Percentiles rank a stretch among this genome's conserved stretches.
These are phyloP conservation scores for Apotomis betuletana DNA, from an alignment of 2,888 invertebrate genomes.

Conservation along the genomic window DNA sequence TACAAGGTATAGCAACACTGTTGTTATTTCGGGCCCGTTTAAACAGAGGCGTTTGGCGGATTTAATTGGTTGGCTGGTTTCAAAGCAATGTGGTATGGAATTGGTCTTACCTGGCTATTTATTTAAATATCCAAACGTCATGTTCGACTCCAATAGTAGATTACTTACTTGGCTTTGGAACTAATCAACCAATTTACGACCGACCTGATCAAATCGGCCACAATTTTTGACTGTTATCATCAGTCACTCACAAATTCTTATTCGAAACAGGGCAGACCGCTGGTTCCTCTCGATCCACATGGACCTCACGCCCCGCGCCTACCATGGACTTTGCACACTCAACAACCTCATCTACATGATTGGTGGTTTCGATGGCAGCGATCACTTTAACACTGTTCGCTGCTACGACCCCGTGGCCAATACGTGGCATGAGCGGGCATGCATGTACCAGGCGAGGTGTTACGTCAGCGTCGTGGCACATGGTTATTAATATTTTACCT, in stretches of 20 bases:
- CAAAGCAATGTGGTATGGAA: too few relatives aligned
- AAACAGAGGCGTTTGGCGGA: too few relatives aligned
- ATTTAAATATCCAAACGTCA: too few relatives aligned
- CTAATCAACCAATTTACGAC: too few relatives aligned
- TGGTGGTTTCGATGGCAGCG: conserved; percentile 91
- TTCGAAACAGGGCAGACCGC: conserved; percentile 84
- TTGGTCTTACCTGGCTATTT: too few relatives aligned
- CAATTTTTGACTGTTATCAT: too few relatives aligned
- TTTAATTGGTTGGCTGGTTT: too few relatives aligned
- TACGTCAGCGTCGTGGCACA: conserved; percentile 90
- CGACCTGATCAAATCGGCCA: too few relatives aligned
- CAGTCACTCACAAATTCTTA: too few relatives aligned
- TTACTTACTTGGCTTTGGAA: too few relatives aligned
- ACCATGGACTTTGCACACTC: conserved; percentile 90
- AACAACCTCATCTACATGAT: conserved; percentile 89
- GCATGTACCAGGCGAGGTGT: conserved; percentile 92
- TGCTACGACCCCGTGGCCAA: conserved; percentile 91
- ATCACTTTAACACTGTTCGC: conserved; percentile 90
- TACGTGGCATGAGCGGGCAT: conserved; percentile 89
- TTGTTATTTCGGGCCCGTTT: too few relatives aligned
- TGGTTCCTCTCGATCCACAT: conserved; percentile 89
- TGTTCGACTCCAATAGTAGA: too few relatives aligned
- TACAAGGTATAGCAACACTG: conserved; percentile 80
- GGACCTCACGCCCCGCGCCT: conserved; percentile 88
- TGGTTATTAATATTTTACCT: conserved; percentile 60